Evolutionary conservation across 1,140 invertebrate genomes (phyloP).

Genomic region (Helicoverpa armigera): DNA sequence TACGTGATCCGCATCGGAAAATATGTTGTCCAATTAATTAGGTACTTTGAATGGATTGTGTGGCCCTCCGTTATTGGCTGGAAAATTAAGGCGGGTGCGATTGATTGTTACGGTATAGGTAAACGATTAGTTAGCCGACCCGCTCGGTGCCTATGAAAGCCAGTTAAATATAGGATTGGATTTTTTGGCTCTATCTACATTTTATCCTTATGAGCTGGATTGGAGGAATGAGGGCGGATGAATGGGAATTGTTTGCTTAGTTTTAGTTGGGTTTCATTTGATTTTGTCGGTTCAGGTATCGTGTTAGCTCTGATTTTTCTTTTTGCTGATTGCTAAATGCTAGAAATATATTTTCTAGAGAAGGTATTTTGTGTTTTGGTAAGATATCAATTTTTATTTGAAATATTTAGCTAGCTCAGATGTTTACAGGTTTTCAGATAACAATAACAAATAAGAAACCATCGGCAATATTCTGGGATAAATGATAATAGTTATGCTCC

Average conservation of each 20-base stretch:
- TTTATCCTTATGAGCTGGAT: constrained; percentile 23
- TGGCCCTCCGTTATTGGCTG: constrained; percentile 60
- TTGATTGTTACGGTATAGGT: constrained; percentile 65
- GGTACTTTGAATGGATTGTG: constrained; percentile 64
- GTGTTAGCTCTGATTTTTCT: neutral
- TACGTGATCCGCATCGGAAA: constrained; percentile 68
- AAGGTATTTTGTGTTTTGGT: too few relatives aligned
- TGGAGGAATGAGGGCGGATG: neutral
- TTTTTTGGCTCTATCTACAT: constrained; percentile 42
- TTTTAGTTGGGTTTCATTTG: constrained; percentile 29
- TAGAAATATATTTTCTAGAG: too few relatives aligned
- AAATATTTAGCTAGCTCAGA: too few relatives aligned
- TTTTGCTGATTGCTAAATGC: too few relatives aligned
- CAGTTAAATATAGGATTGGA: constrained; percentile 49
- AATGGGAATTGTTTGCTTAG: constrained; percentile 27
- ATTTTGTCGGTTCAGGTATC: neutral
- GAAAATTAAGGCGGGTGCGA: constrained; percentile 62
- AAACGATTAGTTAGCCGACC: constrained; percentile 58
- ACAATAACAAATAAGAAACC: too few relatives aligned
- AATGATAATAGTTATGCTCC: neutral
- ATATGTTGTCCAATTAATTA: constrained; percentile 71
- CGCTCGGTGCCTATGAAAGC: constrained; percentile 25
- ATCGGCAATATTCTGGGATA: neutral
- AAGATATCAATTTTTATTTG: too few relatives aligned
- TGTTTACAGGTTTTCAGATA: too few relatives aligned